Base-by-base conservation (phyloP, 1,140 invertebrate genomes). In the Drosophila littoralis region DNA sequence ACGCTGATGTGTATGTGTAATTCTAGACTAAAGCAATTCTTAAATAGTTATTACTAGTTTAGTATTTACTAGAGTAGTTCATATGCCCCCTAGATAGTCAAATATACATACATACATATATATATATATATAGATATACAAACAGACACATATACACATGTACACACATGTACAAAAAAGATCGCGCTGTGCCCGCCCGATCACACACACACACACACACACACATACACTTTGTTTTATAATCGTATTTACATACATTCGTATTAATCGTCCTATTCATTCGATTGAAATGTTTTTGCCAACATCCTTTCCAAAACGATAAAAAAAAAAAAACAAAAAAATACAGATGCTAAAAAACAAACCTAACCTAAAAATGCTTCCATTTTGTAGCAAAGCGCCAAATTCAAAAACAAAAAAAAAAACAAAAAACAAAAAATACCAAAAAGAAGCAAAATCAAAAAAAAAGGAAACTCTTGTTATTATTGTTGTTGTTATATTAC, bases 381-480 rank as follows among this genome's bases (percentile, higher is more conserved):
- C 81, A 85, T 85, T 85, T 86, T 78, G 78, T 85, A 85, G 81
- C 78, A 66, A 82, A 75, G 46, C 15, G 64, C 52, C 42, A 45
- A 51, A 55, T 70, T 55, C 22, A 57, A 57, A 50, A 15, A 22
- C 4, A 58, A 28, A 13, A 36, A 12, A n/a, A 6, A 4, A 22
- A 22, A 22, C 2, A 22, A 54, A 32, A 42, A 52, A 12, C 28
- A 4, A 48, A 40, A 33, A 57, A 57, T 43, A 15, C n/a, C n/a
- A 35, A 7, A 58, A 13, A 28, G 8, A 17, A 28, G 22, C 22
- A 28, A 28, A 28, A 28, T 15, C 7, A 55, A 33, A 42, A 52
- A 12, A 3, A 48, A 40, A 68, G 55, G 35, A 70, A 67, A 77
- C 66, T 75, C 77, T 72, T 77, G 70, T 71, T 79, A 65, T 84